Evolutionary conservation across 2,797 vertebrate genomes (phyloP).

Genomic region (Gadopsis bispinosus): DNA sequence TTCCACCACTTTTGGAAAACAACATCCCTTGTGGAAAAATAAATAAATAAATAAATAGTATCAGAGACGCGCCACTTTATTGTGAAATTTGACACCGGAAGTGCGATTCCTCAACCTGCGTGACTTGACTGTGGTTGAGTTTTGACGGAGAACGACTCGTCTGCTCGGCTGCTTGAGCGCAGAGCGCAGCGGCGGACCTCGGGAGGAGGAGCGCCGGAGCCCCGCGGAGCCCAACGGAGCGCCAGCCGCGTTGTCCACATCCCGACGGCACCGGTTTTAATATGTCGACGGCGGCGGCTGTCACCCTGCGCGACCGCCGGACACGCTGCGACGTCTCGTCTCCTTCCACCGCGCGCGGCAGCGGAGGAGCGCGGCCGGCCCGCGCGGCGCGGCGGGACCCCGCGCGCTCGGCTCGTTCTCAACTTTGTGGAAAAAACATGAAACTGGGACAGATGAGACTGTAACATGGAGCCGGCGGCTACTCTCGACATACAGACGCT

Average conservation of each 20-base stretch:
- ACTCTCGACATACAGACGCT: constrained; percentile 88
- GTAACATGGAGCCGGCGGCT: constrained; percentile 86
- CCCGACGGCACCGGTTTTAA: background rate
- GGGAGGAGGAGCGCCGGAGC: constrained; percentile 17
- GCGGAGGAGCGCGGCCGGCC: background rate
- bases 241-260: background rate
- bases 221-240: background rate
- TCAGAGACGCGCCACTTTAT: constrained; percentile 1
- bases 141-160: constrained; percentile 32
- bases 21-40: background rate
- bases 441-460: constrained; percentile 52
- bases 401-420: background rate
- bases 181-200: constrained; percentile 37
- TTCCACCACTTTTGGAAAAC: background rate
- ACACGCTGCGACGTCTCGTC: background rate
- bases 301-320: background rate
- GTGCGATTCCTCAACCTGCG: fast-evolving
- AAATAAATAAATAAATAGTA: no score
- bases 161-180: background rate
- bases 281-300: background rate
- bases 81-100: constrained; percentile 39
- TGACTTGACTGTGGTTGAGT: constrained; percentile 10
- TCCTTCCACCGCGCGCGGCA: background rate
- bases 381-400: background rate
- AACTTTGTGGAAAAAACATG: constrained; percentile 79